Percentiles rank a stretch among this genome's conserved stretches.
Evolutionary conservation across 2,113 vertebrate genomes (phyloP).

Genomic region (Myocastor coypus): DNA sequence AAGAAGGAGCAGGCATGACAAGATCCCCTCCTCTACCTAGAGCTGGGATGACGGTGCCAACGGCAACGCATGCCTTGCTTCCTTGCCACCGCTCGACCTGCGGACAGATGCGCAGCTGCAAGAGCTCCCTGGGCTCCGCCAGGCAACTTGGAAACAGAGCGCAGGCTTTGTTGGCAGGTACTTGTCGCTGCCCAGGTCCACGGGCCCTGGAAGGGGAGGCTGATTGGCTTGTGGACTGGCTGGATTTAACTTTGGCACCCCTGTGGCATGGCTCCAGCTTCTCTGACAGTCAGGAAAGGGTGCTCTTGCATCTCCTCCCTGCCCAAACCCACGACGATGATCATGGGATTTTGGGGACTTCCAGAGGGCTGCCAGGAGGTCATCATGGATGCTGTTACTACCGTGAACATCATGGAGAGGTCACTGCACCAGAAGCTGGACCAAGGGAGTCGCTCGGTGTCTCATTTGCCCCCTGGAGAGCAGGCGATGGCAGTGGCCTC

Average conservation of each 20-base stretch:
- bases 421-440: not conserved
- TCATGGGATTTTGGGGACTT: not conserved
- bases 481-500: not conserved
- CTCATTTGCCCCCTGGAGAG: too few species aligned
- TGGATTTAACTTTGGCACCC: not conserved
- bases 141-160: not conserved
- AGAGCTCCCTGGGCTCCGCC: not conserved
- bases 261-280: not conserved
- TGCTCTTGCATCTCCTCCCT: not conserved
- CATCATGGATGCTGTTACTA: rapidly evolving
- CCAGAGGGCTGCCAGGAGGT: not conserved
- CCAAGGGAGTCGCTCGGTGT: rapidly evolving
- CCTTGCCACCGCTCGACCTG: not conserved
- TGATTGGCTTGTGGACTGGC: not conserved
- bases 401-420: not conserved
- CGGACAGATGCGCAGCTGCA: not conserved
- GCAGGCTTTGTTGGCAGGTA: not conserved
- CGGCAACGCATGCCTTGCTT: rapidly evolving
- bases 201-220: not conserved
- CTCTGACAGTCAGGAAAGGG: not conserved
- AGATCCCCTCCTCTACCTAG: not conserved
- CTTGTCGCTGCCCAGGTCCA: not conserved
- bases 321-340: not conserved
- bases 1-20: not conserved
- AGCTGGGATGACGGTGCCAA: rapidly evolving